Conservation (phyloP, 2,113 vertebrate genomes). For the Bubo bubo region DNA sequence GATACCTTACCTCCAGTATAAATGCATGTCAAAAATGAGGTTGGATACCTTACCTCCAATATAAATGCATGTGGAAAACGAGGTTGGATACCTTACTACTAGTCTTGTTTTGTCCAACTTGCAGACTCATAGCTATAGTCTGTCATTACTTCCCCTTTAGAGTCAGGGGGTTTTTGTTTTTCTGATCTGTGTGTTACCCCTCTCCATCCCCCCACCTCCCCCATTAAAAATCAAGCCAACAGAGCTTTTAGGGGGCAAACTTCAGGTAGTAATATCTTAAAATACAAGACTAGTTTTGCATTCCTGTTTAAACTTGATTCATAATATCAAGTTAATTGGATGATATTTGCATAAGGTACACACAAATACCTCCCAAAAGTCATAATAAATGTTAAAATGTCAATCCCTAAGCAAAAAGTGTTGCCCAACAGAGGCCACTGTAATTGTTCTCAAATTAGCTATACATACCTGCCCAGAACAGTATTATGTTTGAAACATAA, state of each 20-base stretch:
- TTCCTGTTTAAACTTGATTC: not conserved
- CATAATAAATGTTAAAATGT: not conserved
- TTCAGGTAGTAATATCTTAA: not conserved
- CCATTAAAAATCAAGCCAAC: not conserved
- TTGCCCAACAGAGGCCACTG: not conserved
- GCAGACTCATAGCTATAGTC: not conserved
- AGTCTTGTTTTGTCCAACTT: not conserved
- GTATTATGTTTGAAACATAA: not conserved
- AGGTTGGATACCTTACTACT: not conserved
- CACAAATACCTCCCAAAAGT: not conserved
- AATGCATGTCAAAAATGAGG: not conserved
- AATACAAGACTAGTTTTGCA: not conserved
- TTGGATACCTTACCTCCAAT: not conserved
- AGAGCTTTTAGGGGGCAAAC: not conserved
- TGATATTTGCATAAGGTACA: not conserved
- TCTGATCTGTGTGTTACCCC: not conserved
- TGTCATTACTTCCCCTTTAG: not conserved
- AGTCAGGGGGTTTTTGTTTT: not conserved
- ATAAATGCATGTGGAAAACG: not conserved
- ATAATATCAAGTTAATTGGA: not conserved
- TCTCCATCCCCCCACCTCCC: rapidly evolving
- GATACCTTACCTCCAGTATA: not conserved
- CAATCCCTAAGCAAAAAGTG: not conserved
- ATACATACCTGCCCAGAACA: not conserved
- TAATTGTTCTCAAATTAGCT: not conserved